Conservation (phyloP, 1,140 invertebrate genomes). For the Drosophila littoralis region DNA sequence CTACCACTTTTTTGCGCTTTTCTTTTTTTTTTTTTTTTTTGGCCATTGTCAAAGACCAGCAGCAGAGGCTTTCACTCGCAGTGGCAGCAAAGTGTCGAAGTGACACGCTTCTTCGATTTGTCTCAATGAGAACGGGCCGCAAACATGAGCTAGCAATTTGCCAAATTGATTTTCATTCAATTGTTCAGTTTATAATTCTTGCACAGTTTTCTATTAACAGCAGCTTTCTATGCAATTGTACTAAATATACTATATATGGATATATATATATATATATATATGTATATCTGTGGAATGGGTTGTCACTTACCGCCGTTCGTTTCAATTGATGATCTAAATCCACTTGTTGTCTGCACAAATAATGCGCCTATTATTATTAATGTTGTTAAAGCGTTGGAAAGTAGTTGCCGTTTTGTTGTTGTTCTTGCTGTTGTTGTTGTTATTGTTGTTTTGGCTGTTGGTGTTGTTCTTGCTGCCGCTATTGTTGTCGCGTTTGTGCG, state of each 20-base stretch:
- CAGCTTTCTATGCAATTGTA: slow-evolving; percentile 13
- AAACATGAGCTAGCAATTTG: slow-evolving; percentile 79
- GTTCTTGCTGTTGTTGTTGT: slow-evolving; percentile 31
- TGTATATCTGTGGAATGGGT: slow-evolving; percentile 17
- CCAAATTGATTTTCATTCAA: slow-evolving; percentile 77
- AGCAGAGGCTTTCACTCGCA: slow-evolving; percentile 41
- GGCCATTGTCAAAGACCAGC: slow-evolving; percentile 64
- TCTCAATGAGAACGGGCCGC: slow-evolving; percentile 51
- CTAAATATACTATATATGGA: not conserved
- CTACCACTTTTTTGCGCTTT: slow-evolving; percentile 40
- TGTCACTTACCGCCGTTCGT: slow-evolving; percentile 79
- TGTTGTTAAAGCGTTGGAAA: slow-evolving; percentile 79
- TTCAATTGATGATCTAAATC: slow-evolving; percentile 84
- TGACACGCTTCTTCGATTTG: slow-evolving; percentile 73
- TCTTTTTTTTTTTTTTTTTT: slow-evolving; percentile 15
- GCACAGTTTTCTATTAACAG: slow-evolving; percentile 39
- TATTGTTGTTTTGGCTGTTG: slow-evolving; percentile 30
- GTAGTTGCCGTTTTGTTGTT: slow-evolving; percentile 63
- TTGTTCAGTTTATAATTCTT: slow-evolving; percentile 39
- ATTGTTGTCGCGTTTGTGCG: slow-evolving; percentile 51
- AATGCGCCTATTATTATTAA: slow-evolving; percentile 82
- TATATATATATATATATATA: not conserved
- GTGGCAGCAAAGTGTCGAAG: slow-evolving; percentile 58
- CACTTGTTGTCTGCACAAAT: slow-evolving; percentile 83
- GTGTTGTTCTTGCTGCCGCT: slow-evolving; percentile 26